Evolutionary conservation across 1,140 invertebrate genomes (phyloP).

Genomic region (Maniola jurtina): DNA sequence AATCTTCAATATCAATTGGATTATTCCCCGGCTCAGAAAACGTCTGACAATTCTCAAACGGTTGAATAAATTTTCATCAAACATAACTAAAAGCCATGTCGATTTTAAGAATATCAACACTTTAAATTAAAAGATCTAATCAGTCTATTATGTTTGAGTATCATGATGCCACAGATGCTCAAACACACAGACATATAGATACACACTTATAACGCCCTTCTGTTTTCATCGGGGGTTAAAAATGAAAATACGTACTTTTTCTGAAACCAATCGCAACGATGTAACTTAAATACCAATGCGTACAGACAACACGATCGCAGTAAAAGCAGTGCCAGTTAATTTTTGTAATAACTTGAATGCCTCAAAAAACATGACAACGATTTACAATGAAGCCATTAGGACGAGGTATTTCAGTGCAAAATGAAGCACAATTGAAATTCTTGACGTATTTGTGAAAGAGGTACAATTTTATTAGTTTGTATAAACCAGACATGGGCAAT

Average conservation of each 20-base stretch:
- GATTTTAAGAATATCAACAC: too few species aligned
- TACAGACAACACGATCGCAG: constrained; percentile 9
- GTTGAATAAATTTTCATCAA: too few species aligned
- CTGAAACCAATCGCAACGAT: not conserved
- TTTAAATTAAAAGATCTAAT: too few species aligned
- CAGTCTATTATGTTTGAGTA: too few species aligned
- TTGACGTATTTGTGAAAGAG: constrained; percentile 12
- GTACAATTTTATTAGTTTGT: not conserved
- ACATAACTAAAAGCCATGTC: too few species aligned
- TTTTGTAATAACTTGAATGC: constrained; percentile 25
- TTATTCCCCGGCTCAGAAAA: too few species aligned
- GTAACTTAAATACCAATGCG: constrained; percentile 16
- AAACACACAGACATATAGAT: too few species aligned
- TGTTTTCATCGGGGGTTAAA: too few species aligned
- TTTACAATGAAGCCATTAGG: constrained; percentile 38
- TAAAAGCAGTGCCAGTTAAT: constrained; percentile 14
- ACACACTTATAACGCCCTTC: too few species aligned
- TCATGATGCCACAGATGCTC: too few species aligned
- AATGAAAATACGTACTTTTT: not conserved
- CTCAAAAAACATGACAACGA: constrained; percentile 25
- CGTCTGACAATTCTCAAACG: too few species aligned
- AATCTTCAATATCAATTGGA: too few species aligned
- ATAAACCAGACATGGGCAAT: not conserved
- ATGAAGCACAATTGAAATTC: constrained; percentile 14
- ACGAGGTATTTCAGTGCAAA: constrained; percentile 10